These are phyloP conservation scores for Bellardia bayeri DNA, from an alignment of 2,888 invertebrate genomes.

Conservation along the genomic window DNA sequence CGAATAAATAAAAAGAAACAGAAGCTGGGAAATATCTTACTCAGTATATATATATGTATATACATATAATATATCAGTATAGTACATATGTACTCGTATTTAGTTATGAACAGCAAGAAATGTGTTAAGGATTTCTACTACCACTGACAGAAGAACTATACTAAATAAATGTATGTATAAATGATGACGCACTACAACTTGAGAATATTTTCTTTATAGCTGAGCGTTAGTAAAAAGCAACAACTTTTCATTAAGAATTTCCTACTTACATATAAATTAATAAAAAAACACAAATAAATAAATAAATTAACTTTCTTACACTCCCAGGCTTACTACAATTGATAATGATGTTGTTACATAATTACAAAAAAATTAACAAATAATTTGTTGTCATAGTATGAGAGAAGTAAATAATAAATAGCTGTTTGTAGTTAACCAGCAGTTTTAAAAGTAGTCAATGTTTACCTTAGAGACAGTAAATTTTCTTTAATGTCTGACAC, in stretches of 20 bases:
- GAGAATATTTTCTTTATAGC: slow-evolving; percentile 9
- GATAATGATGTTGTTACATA: slow-evolving; percentile 49
- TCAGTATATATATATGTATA: background rate
- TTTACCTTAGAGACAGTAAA: too few species aligned
- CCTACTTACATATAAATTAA: too few species aligned
- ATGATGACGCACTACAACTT: background rate
- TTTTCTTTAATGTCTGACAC: too few species aligned
- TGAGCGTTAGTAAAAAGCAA: background rate
- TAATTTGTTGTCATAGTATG: background rate
- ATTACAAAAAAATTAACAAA: slow-evolving; percentile 40
- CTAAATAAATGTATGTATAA: background rate
- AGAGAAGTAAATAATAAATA: background rate
- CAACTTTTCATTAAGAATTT: slow-evolving; percentile 15
- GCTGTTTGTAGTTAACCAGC: too few species aligned
- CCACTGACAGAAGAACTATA: background rate
- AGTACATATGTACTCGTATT: background rate
- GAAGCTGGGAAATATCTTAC: slow-evolving; percentile 4
- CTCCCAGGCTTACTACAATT: slow-evolving; percentile 55
- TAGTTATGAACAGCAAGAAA: slow-evolving; percentile 21
- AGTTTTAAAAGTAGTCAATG: too few species aligned
- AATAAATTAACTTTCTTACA: slow-evolving; percentile 45
- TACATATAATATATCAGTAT: too few species aligned
- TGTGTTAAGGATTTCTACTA: slow-evolving; percentile 11
- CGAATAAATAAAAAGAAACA: background rate
- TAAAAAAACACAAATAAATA: background rate